phyloP scores from a whole-genome alignment of 2,888 invertebrate genomes.

The Drosophila eohydei region DNA sequence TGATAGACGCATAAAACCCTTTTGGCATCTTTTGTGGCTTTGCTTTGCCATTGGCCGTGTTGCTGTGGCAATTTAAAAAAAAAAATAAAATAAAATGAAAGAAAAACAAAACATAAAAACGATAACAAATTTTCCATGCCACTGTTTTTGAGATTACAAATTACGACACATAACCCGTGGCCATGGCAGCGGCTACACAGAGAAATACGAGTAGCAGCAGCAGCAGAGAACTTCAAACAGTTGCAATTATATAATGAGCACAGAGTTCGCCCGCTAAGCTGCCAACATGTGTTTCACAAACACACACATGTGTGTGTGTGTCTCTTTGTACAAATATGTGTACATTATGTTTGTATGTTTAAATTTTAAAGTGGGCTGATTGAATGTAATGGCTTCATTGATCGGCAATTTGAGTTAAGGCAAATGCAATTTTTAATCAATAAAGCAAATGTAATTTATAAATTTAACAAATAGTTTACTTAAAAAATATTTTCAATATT shows the following conservation, averaged over 20 bases:
- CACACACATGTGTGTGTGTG: conserved; percentile 13
- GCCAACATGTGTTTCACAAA: conserved; percentile 33
- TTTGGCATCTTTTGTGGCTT: conserved; percentile 53
- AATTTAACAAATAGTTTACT: not conserved
- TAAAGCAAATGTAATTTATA: not conserved
- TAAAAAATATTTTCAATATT: not conserved
- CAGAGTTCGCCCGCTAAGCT: conserved; percentile 45
- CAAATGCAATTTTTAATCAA: not conserved
- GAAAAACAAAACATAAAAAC: conserved; percentile 59
- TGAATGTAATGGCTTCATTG: not conserved
- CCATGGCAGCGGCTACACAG: conserved; percentile 41
- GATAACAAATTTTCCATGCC: conserved; percentile 71
- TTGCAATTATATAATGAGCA: conserved; percentile 73
- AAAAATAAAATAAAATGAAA: conserved; percentile 12
- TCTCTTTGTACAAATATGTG: conserved; percentile 9
- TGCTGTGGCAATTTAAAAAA: conserved; percentile 67
- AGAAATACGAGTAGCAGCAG: conserved; percentile 18
- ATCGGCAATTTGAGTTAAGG: not conserved
- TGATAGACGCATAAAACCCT: conserved; percentile 64
- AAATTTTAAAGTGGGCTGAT: conserved; percentile 41
- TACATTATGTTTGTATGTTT: conserved; percentile 23
- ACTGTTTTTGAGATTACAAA: conserved; percentile 65
- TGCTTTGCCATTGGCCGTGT: conserved; percentile 28
- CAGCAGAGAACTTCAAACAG: conserved; percentile 69
- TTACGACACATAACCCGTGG: conserved; percentile 71